Base-by-base conservation (phyloP, 2,888 invertebrate genomes). In the Tribolium freemani region DNA sequence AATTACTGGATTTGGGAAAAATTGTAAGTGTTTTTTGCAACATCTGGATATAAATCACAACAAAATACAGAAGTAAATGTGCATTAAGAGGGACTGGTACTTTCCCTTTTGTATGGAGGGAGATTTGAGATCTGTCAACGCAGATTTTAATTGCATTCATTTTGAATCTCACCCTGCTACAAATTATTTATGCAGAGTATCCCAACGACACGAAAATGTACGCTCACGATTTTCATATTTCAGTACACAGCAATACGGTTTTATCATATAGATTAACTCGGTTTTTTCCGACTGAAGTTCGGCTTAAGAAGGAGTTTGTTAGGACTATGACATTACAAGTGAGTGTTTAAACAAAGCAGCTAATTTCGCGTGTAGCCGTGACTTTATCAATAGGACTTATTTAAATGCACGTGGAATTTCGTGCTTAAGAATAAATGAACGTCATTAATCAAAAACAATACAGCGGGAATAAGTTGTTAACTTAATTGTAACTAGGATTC, bases 391-490 rank as follows among this genome's bases (percentile, higher is more conserved):
- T 48, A 58, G 68, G 38, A 57, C 50, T 57, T 68, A 61, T 69
- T 69, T 51, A 38, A 69, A 69, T 69, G 60, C 69, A 69, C 53
- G 69, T 68, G 58, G 68, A 58, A 58, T 58, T 68, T 50, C 57
- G 66, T 50, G 68, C 68, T 56, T 57, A 68, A 50, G 53, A 60
- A 69, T 61, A 68, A 72, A 68, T 72, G 68, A 60, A 61, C 21
- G 45, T 38, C 71, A 68, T 72, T 67, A 72, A 72, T 72, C 72
- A 72, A 61, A 61, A 51, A 72, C 68, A 72, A 72, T 67, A 60
- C 66, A 57, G 31, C 66, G 11, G 58, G 58, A 58, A 50, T 67
- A 71, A 71, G 66, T 71, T 71, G 71, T 71, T 71, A 67, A 66
- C 54, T 38, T 67, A 67, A 71, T 71, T 66, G 57, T 69, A n/a